Evolutionary conservation across 1,140 invertebrate species (phyloP).

Genomic region (Sipha flava): DNA sequence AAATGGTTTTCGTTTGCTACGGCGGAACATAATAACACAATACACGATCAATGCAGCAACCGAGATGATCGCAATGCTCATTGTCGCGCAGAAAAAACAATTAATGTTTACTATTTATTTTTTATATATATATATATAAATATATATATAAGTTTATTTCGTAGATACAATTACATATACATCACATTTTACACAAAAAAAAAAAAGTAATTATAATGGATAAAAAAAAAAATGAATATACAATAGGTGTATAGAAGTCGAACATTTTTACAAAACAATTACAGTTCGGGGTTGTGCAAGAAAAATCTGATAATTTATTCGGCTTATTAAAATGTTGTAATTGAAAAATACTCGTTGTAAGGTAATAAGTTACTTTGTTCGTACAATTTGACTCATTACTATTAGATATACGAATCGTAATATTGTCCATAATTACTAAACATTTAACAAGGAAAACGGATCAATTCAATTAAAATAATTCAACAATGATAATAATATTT

Average conservation of each 20-base stretch:
- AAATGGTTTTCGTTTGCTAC: background rate
- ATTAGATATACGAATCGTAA: background rate
- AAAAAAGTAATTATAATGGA: background rate
- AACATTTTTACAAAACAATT: background rate
- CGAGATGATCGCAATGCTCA: background rate
- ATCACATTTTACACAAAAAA: slow-evolving; percentile 8
- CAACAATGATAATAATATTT: background rate
- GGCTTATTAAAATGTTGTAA: no score
- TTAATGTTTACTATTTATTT: background rate
- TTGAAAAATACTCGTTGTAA: no score
- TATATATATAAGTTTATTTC: background rate
- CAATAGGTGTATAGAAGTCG: background rate
- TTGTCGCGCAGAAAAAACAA: background rate
- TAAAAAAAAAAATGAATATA: background rate
- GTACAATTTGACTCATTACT: background rate
- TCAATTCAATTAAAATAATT: background rate
- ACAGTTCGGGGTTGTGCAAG: background rate
- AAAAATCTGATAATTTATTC: no score
- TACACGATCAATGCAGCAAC: background rate
- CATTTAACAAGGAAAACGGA: background rate
- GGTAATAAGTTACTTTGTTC: no score
- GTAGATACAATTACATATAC: background rate
- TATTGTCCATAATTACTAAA: background rate
- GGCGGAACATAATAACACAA: no score
- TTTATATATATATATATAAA: background rate